A percentile compares a stretch with the other conserved stretches of the same genome.
phyloP scores from a whole-genome alignment of 2,888 invertebrate species.

The Microdon myrmicae region DNA sequence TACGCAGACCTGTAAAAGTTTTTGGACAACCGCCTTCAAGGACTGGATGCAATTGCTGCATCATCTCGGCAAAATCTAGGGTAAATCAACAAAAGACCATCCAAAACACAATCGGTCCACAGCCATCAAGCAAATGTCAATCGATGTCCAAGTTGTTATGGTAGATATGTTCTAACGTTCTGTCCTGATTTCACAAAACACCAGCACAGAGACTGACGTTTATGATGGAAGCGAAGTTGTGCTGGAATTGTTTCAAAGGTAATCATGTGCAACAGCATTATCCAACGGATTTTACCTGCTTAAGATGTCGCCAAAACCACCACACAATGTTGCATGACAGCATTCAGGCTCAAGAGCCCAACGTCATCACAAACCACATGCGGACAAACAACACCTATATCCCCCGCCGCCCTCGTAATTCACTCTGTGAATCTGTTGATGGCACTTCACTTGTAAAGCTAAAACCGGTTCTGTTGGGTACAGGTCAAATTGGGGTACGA shows the following conservation, averaged over 20 bases:
- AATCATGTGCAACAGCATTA: constrained; percentile 8
- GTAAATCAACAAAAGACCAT: too few relatives aligned
- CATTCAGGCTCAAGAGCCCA: neutral
- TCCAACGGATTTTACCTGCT: constrained; percentile 6
- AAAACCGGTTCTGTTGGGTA: constrained; percentile 18
- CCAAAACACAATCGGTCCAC: neutral
- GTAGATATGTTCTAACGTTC: constrained; percentile 1
- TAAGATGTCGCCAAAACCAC: constrained; percentile 14
- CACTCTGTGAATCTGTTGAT: neutral
- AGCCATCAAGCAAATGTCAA: too few relatives aligned
- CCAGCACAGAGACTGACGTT: constrained; percentile 1
- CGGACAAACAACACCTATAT: constrained; percentile 4
- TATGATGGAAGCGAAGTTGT: constrained; percentile 16
- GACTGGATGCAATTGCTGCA: constrained; percentile 7
- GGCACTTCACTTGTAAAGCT: neutral
- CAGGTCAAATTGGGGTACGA: constrained; percentile 15
- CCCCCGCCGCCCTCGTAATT: neutral
- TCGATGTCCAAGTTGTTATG: constrained; percentile 12
- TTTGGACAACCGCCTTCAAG: constrained; percentile 23
- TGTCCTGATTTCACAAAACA: neutral
- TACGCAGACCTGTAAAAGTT: constrained; percentile 13
- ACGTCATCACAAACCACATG: neutral
- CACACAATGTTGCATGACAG: constrained; percentile 17
- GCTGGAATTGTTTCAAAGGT: constrained; percentile 14
- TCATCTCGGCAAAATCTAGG: neutral